Base-by-base conservation (phyloP, 2,797 vertebrate genomes). In the Coranthus polyacanthus region DNA sequence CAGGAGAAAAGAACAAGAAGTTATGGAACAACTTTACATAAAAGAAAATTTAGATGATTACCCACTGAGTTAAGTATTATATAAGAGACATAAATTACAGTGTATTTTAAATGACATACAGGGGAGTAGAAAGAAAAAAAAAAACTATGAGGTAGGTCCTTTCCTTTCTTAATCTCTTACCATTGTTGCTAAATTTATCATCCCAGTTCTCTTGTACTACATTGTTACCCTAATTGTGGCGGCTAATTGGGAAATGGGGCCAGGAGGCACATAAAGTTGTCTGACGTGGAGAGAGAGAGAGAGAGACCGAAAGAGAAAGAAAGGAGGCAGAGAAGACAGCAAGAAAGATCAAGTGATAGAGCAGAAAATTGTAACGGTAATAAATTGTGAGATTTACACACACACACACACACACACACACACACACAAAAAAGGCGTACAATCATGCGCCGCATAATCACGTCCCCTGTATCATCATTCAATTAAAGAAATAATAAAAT, bases 181-280 rank as follows among this genome's bases (percentile, higher is more conserved):
- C 78, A 76, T 71, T 59, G 83, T 83, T 79, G 75, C 93, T 93
- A 94, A 93, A 91, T 93, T 79, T 90, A 88, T 86, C 91, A 93
- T 92, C 92, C 92, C 90, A 90, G 90, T 93, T 90, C 92, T 93
- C 92, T 82, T 93, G 93, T 89, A 90, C 92, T 93, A 94, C 89
- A 94, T 94, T 88, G 82, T 90, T 88, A 93, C 83, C 89, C 92
- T 92, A 93, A 93, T 93, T 93, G 89, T 82, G 82, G 78, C 74
- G 61, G 89, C 89, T 94, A 94, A 94, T 94, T 94, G 92, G 88
- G 87, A 93, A 92, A 89, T 50, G 85, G 88, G 89, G 87, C 89
- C 87, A 83, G 67, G 80, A 87, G 86, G 82, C 85, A 79, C 71
- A 74, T 81, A 54, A 76, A 81, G 83, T 79, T 79, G 68, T 66